Percentiles rank a stretch among this genome's conserved stretches.
Evolutionary conservation across 2,888 invertebrate genomes (phyloP).

Genomic region (Amphiduros pacificus): DNA sequence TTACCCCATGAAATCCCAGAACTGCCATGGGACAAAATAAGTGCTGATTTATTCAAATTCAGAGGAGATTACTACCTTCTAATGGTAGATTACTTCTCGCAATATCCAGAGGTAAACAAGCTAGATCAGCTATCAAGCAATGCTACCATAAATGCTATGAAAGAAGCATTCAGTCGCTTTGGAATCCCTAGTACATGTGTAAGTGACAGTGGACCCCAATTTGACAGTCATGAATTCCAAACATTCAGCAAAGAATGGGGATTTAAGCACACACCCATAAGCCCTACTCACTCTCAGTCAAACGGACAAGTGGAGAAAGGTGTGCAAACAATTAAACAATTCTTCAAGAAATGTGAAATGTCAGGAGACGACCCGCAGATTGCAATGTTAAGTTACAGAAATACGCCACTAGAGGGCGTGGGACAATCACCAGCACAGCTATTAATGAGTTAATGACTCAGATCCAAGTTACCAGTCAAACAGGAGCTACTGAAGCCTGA

Average conservation of each 20-base stretch:
- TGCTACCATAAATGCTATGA: constrained; percentile 12
- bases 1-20: constrained; percentile 20
- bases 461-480: too few relatives aligned
- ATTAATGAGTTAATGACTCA: too few relatives aligned
- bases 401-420: too few relatives aligned
- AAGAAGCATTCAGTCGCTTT: constrained; percentile 25
- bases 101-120: constrained; percentile 7
- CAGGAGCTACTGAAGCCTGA: too few relatives aligned
- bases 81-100: constrained; percentile 18
- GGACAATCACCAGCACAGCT: too few relatives aligned
- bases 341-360: constrained; percentile 17
- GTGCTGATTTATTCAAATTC: constrained; percentile 19
- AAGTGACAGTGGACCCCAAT: too few relatives aligned
- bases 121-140: constrained; percentile 3
- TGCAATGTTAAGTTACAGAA: too few relatives aligned
- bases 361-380: not conserved
- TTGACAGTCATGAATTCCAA: constrained; percentile 24
- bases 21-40: constrained; percentile 15
- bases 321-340: constrained; percentile 22
- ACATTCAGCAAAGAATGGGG: constrained; percentile 7
- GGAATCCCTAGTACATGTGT: constrained; percentile 27
- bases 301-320: constrained; percentile 33
- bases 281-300: constrained; percentile 27
- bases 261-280: constrained; percentile 21
- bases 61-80: constrained; percentile 14